These are phyloP conservation scores for Drosophila atripex DNA, from an alignment of 2,888 invertebrate species.

Conservation along the genomic window DNA sequence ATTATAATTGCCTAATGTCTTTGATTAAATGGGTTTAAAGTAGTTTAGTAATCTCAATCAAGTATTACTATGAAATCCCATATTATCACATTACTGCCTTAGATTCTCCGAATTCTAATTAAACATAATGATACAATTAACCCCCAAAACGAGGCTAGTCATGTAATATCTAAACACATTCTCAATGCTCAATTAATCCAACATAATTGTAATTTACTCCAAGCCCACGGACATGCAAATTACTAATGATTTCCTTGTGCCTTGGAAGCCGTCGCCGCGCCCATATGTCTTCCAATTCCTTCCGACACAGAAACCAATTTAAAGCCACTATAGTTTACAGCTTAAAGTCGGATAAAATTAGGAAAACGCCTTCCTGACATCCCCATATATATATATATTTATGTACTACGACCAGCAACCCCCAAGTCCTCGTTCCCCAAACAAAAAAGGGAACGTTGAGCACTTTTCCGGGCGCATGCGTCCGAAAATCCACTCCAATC, in stretches of 20 bases:
- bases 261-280: slow-evolving; percentile 1
- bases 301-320: slow-evolving; percentile 21
- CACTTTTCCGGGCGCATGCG: slow-evolving; percentile 63
- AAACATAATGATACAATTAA: neutral
- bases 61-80: too few relatives aligned
- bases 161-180: neutral
- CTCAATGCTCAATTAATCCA: neutral
- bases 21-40: too few relatives aligned
- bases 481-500: slow-evolving; percentile 16
- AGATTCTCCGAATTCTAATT: neutral
- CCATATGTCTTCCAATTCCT: slow-evolving; percentile 10
- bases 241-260: slow-evolving; percentile 12
- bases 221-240: neutral
- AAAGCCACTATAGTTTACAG: slow-evolving; percentile 27
- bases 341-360: slow-evolving; percentile 27
- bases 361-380: slow-evolving; percentile 12
- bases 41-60: neutral
- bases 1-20: too few relatives aligned
- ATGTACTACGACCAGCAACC: neutral
- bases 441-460: slow-evolving; percentile 39
- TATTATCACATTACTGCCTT: neutral
- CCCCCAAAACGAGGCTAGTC: neutral
- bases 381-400: neutral
- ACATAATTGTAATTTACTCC: neutral
- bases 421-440: neutral